phyloP scores from a whole-genome alignment of 2,113 vertebrate species.

The Lichenostomus cassidix region DNA sequence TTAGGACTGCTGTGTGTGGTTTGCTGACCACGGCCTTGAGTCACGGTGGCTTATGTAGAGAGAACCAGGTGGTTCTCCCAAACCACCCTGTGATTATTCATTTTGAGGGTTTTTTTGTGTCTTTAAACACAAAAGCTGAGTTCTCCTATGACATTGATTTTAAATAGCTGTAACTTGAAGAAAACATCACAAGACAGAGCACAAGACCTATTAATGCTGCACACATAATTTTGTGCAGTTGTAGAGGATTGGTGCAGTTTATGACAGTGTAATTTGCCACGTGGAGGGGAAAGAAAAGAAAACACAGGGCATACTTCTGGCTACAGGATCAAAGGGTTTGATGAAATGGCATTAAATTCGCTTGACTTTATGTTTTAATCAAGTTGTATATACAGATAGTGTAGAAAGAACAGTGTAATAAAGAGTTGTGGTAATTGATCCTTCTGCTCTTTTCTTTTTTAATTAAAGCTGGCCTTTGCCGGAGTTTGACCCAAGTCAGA shows the following conservation, averaged over 20 bases:
- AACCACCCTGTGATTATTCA: background rate
- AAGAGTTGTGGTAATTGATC: constrained; percentile 12
- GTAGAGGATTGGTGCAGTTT: background rate
- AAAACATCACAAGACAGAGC: background rate
- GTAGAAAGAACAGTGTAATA: background rate
- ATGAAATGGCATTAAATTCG: background rate
- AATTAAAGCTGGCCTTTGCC: constrained; percentile 89
- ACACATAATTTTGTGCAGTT: background rate
- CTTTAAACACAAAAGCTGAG: background rate
- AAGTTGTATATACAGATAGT: background rate
- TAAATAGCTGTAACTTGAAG: background rate
- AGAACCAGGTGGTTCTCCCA: background rate
- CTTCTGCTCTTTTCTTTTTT: constrained; percentile 39
- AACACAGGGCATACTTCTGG: background rate
- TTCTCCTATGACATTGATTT: background rate
- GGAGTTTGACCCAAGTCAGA: constrained; percentile 94
- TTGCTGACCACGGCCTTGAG: background rate
- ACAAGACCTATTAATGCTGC: background rate
- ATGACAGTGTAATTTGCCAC: background rate
- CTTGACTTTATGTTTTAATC: background rate
- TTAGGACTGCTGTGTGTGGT: background rate
- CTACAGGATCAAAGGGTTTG: background rate
- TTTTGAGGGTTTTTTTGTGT: background rate
- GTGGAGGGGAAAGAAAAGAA: background rate
- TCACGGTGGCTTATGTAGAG: background rate